Conservation (phyloP, 2,888 invertebrate species). For the Monoplex corrugatus region DNA sequence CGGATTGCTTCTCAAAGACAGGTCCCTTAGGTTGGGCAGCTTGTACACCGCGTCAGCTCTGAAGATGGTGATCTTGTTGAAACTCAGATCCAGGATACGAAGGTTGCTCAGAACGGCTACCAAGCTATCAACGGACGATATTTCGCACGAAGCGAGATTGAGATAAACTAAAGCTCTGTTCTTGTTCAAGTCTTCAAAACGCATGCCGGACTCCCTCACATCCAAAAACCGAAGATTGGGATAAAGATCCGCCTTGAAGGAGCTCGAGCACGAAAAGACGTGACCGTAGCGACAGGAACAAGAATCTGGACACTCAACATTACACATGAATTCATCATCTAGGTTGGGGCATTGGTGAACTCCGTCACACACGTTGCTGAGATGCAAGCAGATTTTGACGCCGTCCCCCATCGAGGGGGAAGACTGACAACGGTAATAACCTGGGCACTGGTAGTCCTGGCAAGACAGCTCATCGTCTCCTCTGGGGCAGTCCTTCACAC, state of each 20-base stretch:
- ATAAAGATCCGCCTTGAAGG: background rate
- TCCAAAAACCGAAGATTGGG: background rate
- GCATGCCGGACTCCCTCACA: background rate
- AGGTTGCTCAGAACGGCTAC: background rate
- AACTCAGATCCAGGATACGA: background rate
- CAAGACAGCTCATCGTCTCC: background rate
- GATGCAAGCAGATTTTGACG: background rate
- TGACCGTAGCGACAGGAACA: background rate
- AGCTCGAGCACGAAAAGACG: background rate
- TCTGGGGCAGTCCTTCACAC: background rate
- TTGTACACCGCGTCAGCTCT: background rate
- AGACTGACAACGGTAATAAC: background rate
- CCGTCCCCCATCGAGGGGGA: background rate
- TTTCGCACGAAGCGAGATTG: background rate
- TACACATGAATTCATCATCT: conserved; percentile 6
- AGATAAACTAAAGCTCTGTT: conserved; percentile 7
- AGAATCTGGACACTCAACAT: background rate
- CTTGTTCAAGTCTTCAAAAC: background rate
- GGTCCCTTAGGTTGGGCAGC: background rate
- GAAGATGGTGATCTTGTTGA: background rate
- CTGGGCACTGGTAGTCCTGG: background rate
- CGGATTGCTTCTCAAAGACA: conserved; percentile 8
- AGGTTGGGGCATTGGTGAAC: background rate
- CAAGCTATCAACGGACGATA: background rate
- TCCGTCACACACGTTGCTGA: conserved; percentile 14